Evolutionary conservation across 2,888 invertebrate genomes (phyloP), one percentile per base, ranked within the genome.

Genomic region (Melinaea menophilus): DNA sequence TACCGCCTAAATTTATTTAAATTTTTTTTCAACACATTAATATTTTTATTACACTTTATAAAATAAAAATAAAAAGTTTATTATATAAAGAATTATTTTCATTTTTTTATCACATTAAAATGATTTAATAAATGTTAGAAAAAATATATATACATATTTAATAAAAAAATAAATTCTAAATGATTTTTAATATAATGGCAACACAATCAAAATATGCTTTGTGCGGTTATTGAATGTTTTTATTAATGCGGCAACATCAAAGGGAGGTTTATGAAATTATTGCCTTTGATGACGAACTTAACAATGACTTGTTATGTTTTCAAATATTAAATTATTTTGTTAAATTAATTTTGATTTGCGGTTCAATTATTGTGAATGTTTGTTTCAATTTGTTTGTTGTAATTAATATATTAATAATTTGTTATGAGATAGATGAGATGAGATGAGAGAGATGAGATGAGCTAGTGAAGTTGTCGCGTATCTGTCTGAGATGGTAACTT

Each of bases 191-290:
- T 9, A 54, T 45, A 58, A 11, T 73, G 67, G 76, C 77, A 78
- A 76, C 77, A 64, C 73, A 45, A 61, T 66, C 64, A 65, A 70
- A 78, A 79, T 77, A 80, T 79, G 82, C 82, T 79, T 80, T 81
- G 72, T 73, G 69, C 59, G 59, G 56, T 79, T 85, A 85, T 85
- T 85, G 84, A 79, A 84, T 84, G 84, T 84, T 83, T 81, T 74
- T 81, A 77, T 78, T 75, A 76, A 70, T 72, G 68, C 68, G 67
- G 64, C 67, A 72, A 78, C 80, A 81, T 85, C 85, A 85, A 85
- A 85, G 82, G 75, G 69, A 69, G 67, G 73, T 70, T 72, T 73
- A 74, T 75, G 74, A 72, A 85, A 84, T 84, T 74, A 82, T 82
- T 80, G 68, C 72, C 72, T 84, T 85, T 84, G 81, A 85, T 82